Evolutionary conservation across 2,888 invertebrate genomes (phyloP).

Genomic region (Criorhina ranunculi): DNA sequence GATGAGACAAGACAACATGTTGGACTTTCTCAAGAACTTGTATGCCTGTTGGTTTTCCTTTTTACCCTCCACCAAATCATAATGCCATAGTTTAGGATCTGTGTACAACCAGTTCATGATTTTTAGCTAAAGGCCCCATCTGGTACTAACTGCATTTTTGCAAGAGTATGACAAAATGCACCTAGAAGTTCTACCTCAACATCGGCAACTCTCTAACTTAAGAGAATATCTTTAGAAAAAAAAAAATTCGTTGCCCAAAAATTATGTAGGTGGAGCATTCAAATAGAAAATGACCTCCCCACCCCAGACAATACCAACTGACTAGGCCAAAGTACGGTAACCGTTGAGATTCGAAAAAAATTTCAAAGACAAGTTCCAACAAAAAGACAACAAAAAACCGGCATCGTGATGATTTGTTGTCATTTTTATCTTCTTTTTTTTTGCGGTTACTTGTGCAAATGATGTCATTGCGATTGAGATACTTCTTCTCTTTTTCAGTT

Average conservation of each 20-base stretch:
- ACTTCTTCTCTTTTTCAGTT: background rate
- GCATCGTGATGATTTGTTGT: slow-evolving; percentile 35
- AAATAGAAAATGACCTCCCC: slow-evolving; percentile 12
- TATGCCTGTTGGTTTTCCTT: too few relatives aligned
- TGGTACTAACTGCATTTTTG: too few relatives aligned
- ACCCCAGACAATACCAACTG: slow-evolving; percentile 4
- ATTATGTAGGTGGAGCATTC: background rate
- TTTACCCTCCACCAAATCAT: too few relatives aligned
- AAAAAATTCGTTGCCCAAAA: background rate
- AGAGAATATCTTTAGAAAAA: background rate
- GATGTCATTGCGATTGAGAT: slow-evolving; percentile 55
- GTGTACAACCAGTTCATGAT: too few relatives aligned
- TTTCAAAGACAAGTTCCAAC: slow-evolving; percentile 38
- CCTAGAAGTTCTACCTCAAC: too few relatives aligned
- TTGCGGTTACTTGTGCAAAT: slow-evolving; percentile 32
- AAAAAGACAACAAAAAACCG: slow-evolving; percentile 41
- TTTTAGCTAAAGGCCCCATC: too few relatives aligned
- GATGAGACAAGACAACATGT: too few relatives aligned
- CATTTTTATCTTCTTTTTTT: slow-evolving; percentile 3
- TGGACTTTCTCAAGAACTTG: too few relatives aligned
- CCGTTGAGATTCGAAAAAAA: slow-evolving; percentile 45
- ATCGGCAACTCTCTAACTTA: slow-evolving; percentile 5
- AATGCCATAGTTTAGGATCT: too few relatives aligned
- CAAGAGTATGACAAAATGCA: too few relatives aligned
- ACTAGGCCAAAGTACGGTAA: slow-evolving; percentile 10